Base-by-base conservation (phyloP, 1,140 invertebrate species). In the Drosophila burlai region DNA sequence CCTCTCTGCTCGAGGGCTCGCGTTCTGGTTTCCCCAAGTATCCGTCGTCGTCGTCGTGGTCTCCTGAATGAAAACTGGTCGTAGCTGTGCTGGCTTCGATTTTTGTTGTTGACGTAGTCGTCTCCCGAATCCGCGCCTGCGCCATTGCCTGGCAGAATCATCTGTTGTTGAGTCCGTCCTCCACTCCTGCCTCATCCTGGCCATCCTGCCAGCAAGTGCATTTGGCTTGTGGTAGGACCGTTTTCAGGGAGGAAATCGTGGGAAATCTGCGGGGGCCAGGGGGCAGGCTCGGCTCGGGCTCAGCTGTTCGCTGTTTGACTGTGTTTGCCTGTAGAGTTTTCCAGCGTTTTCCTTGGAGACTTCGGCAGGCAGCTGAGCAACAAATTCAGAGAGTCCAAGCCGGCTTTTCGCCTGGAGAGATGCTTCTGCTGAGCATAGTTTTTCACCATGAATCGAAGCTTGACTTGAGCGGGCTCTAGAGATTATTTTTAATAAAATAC, bases 201-300 rank as follows among this genome's bases (percentile, higher is more conserved):
- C 42, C 58, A 47, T 38, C 49, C 43, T 45, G 66, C 78, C 85
- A 84, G 79, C 85, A 83, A 91, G 76, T 89, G 81, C 84, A 91
- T 89, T 91, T 82, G 36, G 76, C 74, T 91, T 91, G 89, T 75
- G 89, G 89, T 91, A 91, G 89, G 89, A 83, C 89, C 78, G 50
- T 62, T 75, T 49, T 46, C 42, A 36, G 36, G 31, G 45, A 47
- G 46, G 34, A 34, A 49, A 36, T 16, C 15, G 21, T 15, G 54
- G 38, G 54, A 26, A n/a, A n/a, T 16, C 46, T 16, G 13, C 8
- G 13, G 34, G 40, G 43, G 36, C 6, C 9, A 36, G 29, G 29
- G 42, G 24, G n/a, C 10, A 24, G 34, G 31, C 26, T 58, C 54
- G 71, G 43, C 29, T 52, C 59, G 64, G 74, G 50, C 72, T 83